A percentile compares a stretch with the other conserved stretches of the same genome.
These are phyloP conservation scores for Polyommatus iphigenia DNA, from an alignment of 2,888 invertebrate species.

Conservation along the genomic window DNA sequence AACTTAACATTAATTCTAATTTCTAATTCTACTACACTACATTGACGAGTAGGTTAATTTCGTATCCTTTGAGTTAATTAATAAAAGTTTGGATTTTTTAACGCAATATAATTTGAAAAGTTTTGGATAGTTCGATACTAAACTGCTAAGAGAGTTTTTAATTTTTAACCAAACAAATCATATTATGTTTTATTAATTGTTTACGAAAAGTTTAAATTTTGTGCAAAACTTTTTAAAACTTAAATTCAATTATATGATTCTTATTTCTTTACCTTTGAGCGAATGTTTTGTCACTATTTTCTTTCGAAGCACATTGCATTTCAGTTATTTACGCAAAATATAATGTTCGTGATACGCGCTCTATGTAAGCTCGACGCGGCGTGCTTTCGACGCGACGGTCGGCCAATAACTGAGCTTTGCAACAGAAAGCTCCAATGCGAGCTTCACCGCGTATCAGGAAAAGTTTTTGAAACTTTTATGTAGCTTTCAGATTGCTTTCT, in stretches of 20 bases:
- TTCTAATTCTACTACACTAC: no score
- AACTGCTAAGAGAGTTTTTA: no score
- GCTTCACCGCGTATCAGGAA: not conserved
- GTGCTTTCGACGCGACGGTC: conserved; percentile 28
- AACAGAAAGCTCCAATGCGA: not conserved
- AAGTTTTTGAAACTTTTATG: conserved; percentile 14
- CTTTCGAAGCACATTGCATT: conserved; percentile 32
- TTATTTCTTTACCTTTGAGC: conserved; percentile 18
- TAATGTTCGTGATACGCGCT: conserved; percentile 11
- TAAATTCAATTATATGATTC: not conserved
- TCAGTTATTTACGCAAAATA: conserved; percentile 23
- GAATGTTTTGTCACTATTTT: not conserved
- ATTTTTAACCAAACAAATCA: no score
- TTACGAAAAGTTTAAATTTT: not conserved
- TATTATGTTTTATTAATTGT: no score
- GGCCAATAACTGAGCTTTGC: conserved; percentile 27
- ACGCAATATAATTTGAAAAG: no score
- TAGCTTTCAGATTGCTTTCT: conserved; percentile 5
- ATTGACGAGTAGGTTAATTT: no score
- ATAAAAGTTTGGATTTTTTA: no score
- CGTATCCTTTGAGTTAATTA: no score
- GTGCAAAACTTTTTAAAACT: not conserved
- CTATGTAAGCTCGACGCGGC: conserved; percentile 20
- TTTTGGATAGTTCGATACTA: no score
- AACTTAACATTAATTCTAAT: no score